Evolutionary conservation across 2,888 invertebrate genomes (phyloP), one percentile per base, ranked within the genome.

Genomic region (Tipula lateralis): DNA sequence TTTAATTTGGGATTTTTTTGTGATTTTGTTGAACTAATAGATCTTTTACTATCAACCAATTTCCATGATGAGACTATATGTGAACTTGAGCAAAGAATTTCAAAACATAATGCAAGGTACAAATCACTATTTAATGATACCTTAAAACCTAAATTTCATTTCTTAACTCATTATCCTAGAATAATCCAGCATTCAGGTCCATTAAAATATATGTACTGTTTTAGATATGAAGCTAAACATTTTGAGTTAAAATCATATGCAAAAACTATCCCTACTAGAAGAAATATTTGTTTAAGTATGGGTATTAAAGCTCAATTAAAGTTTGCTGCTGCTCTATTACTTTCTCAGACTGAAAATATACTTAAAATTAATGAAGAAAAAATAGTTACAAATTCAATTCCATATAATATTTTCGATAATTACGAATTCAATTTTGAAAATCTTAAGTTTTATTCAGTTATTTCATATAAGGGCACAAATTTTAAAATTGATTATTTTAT

Each of bases 171-270:
- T n/a, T 82, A 85, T 12, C 50, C 84, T 0, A 39, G 81, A 13
- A 36, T 39, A 29, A 85, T 85, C n/a, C 34, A 9, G 30, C 39
- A 39, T 12, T 44, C 34, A 30, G 85, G 84, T 36, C 85, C 84
- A 1, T 4, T 84, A 6, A 85, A 83, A 66, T 16, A 84, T 29
- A 16, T 83, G n/a, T 85, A 83, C 34, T 83, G 29, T 83, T 84
- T 84, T 12, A 7, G 84, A 80, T 85, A 84, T 24, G 50, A 85
- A 83, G 24, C 81, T 13, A 81, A 81, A 29, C 81, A 81, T 81
- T 81, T 13, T 29, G 81, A 81, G 12, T 12, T 81, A 2, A 81
- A 81, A 81, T 81, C 81, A 2, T 81, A 81, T 81, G 81, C 81
- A 9, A 81, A 13, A 29, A 80, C 16, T 16, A 80, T 80, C 0